Evolutionary conservation across 2,888 invertebrate genomes (phyloP).

Genomic region (Physocephala rufipes): DNA sequence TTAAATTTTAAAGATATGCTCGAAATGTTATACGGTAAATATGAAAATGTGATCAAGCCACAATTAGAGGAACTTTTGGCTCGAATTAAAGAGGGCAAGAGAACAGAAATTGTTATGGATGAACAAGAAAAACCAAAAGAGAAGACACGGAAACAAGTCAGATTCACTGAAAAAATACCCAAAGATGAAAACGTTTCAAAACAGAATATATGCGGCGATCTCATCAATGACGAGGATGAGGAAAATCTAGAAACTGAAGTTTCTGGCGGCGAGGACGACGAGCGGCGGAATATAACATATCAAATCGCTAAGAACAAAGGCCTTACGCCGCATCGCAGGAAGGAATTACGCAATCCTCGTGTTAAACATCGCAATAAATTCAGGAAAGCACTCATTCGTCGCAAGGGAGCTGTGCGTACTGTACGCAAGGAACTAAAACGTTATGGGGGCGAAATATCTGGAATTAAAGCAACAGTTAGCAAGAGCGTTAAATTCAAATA

Average conservation of each 20-base stretch:
- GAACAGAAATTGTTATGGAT: slow-evolving; percentile 51
- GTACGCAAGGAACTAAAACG: slow-evolving; percentile 81
- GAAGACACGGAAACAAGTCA: slow-evolving; percentile 24
- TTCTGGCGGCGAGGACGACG: slow-evolving; percentile 59
- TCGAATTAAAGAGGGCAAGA: slow-evolving; percentile 66
- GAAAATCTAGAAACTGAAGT: slow-evolving; percentile 62
- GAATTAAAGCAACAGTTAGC: slow-evolving; percentile 88
- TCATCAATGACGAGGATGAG: slow-evolving; percentile 66
- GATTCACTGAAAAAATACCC: not conserved
- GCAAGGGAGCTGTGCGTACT: slow-evolving; percentile 92
- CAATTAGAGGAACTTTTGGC: slow-evolving; percentile 74
- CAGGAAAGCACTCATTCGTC: slow-evolving; percentile 88
- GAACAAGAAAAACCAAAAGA: slow-evolving; percentile 33
- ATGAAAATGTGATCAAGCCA: slow-evolving; percentile 73
- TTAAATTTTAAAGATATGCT: slow-evolving; percentile 82
- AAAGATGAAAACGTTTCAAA: not conserved
- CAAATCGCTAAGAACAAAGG: slow-evolving; percentile 97
- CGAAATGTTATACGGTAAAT: slow-evolving; percentile 76
- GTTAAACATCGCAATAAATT: slow-evolving; percentile 94
- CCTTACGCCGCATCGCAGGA: slow-evolving; percentile 88
- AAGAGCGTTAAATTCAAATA: slow-evolving; percentile 85
- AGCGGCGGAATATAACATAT: slow-evolving; percentile 87
- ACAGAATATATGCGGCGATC: slow-evolving; percentile 53
- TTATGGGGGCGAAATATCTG: slow-evolving; percentile 93
- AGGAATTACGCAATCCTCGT: slow-evolving; percentile 92